Base-by-base conservation (phyloP, 2,888 invertebrate species). In the Bedellia somnulentella region DNA sequence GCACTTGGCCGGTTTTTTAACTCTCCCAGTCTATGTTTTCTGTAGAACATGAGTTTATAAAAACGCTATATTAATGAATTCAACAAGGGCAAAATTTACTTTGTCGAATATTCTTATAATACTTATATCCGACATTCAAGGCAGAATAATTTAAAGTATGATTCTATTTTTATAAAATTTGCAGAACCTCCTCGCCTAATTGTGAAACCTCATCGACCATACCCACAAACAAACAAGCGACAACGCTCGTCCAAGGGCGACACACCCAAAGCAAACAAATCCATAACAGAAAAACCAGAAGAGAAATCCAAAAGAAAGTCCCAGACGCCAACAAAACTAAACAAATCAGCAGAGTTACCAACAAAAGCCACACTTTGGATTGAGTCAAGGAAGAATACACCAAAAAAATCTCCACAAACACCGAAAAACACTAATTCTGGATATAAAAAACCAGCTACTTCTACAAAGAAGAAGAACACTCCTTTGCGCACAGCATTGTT, bases 351-450 rank as follows among this genome's bases (percentile, higher is more conserved):
- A n/a, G n/a, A 30, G 4, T 27, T 34, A 35, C 49, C 59, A 1
- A 62, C 61, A 0, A 57, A 64, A 35, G 68, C 70, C 2, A 46
- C 55, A 15, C 45, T 57, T 15, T 68, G 70, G 70, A 64, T 67
- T 25, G 62, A 64, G 44, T 63, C 63, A 1, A 45, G 66, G 9
- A 59, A 58, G 45, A 32, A 36, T 3, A n/a, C 24, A 15, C 32
- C 29, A 11, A 25, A 15, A 13, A 29, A 18, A n/a, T 9, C 4
- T 4, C 17, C 11, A 15, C 24, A 3, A 25, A 11, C 4, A 24
- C 14, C 2, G 24, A 24, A 4, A 24, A n/a, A n/a, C n/a, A n/a
- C n/a, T n/a, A n/a, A n/a, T n/a, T n/a, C n/a, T n/a, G n/a, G n/a
- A n/a, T n/a, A n/a, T n/a, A n/a, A n/a, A n/a, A n/a, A n/a, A n/a